Conservation (phyloP, 2,113 vertebrate species). For the Peromyscus maniculatus region DNA sequence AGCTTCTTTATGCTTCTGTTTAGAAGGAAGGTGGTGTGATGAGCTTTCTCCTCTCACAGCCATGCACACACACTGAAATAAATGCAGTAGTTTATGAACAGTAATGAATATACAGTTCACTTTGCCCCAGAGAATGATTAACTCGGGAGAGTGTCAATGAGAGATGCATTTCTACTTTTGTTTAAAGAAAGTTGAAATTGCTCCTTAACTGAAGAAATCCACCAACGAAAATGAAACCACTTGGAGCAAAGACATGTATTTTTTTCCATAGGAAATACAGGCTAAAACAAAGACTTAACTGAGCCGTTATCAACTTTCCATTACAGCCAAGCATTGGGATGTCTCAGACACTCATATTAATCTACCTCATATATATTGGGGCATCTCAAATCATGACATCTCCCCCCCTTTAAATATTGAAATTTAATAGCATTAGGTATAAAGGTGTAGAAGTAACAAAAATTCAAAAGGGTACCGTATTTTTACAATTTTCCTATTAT, state of each 20-base stretch:
- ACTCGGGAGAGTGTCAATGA: not conserved
- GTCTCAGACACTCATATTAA: not conserved
- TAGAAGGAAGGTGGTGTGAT: not conserved
- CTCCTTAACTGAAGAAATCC: not conserved
- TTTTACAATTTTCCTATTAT: not conserved
- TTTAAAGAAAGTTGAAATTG: slow-evolving; percentile 32
- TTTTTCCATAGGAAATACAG: not conserved
- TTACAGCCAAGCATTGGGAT: not conserved
- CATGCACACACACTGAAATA: not conserved
- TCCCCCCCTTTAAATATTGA: not conserved
- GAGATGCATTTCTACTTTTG: not conserved
- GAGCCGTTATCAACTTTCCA: not conserved
- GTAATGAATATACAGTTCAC: not conserved
- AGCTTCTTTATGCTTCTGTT: not conserved
- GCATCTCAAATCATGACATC: not conserved
- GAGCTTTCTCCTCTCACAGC: not conserved
- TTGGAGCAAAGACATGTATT: not conserved
- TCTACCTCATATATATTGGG: not conserved
- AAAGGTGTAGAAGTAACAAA: not conserved
- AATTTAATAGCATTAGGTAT: not conserved
- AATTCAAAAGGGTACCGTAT: not conserved
- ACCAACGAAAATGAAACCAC: slow-evolving; percentile 1
- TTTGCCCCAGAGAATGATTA: not conserved
- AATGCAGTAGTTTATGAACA: not conserved
- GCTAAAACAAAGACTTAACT: not conserved